Base-by-base conservation (phyloP, 2,888 invertebrate species). In the Homarus gammarus region DNA sequence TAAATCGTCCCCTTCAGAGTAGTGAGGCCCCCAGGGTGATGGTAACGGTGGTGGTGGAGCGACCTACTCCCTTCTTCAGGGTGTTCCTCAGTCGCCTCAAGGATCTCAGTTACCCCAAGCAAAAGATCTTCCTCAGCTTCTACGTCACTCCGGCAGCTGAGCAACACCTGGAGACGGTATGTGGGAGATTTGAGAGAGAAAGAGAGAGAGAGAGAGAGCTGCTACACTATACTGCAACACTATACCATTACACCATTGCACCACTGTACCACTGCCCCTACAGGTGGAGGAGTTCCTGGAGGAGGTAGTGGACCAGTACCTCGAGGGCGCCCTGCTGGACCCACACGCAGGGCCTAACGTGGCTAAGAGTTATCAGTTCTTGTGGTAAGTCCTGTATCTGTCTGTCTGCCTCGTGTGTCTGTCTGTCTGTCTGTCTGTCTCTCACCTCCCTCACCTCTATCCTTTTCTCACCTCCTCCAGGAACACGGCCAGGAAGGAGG, bases 171-270 rank as follows among this genome's bases (percentile, higher is more conserved):
- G 2, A 22, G n/a, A 2, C 15, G 49, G 40, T 44, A 70, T 10
- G 22, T 31, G 40, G 8, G 5, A 12, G 1, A 22, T 72, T 2
- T 18, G 38, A 15, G 75, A 15, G 72, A 38, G 72, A 38, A 15
- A 72, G 36, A 72, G 36, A 72, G 36, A 64, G 64, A 18, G 64
- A 64, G 64, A 64, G 64, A 8, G 44, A 44, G 44, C n/a, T n/a
- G n/a, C n/a, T n/a, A n/a, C n/a, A n/a, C n/a, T n/a, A n/a, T n/a
- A n/a, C n/a, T n/a, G n/a, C n/a, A n/a, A n/a, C n/a, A n/a, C n/a
- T n/a, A n/a, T n/a, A n/a, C n/a, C n/a, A n/a, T n/a, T n/a, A n/a
- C n/a, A 10, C 44, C 44, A 44, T 10, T 44, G 44, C 44, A 5
- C 10, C 44, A 56, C 56, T 22, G 44, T 6, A 64, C 27, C 27